These are phyloP conservation scores for Dasyprocta punctata DNA, from an alignment of 2,113 vertebrate genomes.

Conservation along the genomic window DNA sequence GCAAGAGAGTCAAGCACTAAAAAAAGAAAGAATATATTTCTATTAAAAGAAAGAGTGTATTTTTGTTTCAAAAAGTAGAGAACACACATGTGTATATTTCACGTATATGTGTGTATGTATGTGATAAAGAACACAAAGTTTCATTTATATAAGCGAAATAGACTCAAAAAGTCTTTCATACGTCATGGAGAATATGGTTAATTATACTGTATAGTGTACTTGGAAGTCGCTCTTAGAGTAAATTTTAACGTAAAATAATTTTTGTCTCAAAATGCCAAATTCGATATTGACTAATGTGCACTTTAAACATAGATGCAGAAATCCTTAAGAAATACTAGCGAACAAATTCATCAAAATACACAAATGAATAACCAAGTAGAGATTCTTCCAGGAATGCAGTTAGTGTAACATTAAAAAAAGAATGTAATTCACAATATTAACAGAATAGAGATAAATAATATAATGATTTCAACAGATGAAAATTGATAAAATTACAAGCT, in stretches of 20 bases:
- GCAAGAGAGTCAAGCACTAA: not conserved
- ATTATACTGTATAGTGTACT: not conserved
- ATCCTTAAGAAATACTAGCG: not conserved
- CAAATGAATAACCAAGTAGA: not conserved
- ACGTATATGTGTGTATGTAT: not conserved
- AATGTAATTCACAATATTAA: not conserved
- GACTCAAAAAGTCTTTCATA: not conserved
- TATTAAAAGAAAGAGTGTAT: not conserved
- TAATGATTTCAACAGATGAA: not conserved
- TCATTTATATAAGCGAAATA: not conserved
- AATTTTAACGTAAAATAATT: not conserved
- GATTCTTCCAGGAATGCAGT: not conserved
- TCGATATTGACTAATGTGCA: not conserved
- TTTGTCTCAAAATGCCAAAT: not conserved
- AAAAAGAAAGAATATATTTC: not conserved
- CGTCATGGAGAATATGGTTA: not conserved
- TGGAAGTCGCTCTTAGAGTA: not conserved
- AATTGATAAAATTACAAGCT: not conserved
- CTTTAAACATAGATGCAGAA: not conserved
- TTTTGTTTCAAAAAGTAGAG: not conserved
- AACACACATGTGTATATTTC: not conserved
- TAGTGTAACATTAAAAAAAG: not conserved
- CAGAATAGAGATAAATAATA: conserved; percentile 27
- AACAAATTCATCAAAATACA: not conserved
- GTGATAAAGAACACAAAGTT: not conserved